phyloP scores from a whole-genome alignment of 2,113 vertebrate species.

The Muntiacus muntjak region DNA sequence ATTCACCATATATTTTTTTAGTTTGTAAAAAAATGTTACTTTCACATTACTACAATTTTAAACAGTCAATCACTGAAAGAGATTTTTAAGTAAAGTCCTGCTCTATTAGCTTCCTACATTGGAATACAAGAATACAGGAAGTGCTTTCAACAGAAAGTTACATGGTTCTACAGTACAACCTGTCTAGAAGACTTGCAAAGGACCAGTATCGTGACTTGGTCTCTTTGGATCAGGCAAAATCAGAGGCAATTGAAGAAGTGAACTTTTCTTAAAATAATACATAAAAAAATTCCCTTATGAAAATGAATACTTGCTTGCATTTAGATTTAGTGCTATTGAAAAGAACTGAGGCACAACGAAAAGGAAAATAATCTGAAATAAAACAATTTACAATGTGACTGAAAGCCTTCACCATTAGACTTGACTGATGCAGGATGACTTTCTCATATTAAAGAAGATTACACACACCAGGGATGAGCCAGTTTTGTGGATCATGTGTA shows the following conservation, averaged over 20 bases:
- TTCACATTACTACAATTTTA: conserved; percentile 47
- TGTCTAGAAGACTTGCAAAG: conserved; percentile 78
- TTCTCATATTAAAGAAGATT: not conserved
- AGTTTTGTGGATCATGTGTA: not conserved
- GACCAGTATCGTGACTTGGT: conserved; percentile 74
- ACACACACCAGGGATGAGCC: conserved; percentile 52
- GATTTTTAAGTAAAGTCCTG: conserved; percentile 68
- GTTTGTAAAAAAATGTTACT: conserved; percentile 34
- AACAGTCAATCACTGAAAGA: conserved; percentile 71
- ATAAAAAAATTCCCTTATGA: conserved; percentile 65
- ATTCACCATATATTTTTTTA: not conserved
- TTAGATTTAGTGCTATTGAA: conserved; percentile 43
- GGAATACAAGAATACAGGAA: conserved; percentile 78
- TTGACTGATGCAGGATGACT: not conserved
- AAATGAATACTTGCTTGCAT: conserved; percentile 68
- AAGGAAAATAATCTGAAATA: not conserved
- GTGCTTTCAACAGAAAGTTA: conserved; percentile 84
- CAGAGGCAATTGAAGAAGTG: conserved; percentile 74
- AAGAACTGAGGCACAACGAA: conserved; percentile 31
- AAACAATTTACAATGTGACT: not conserved
- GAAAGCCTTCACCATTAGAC: not conserved
- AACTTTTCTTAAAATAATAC: conserved; percentile 58
- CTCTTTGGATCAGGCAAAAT: conserved; percentile 79
- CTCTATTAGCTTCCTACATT: conserved; percentile 76
- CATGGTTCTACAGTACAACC: conserved; percentile 80